Percentiles rank a stretch among this genome's conserved stretches.
phyloP scores from a whole-genome alignment of 1,140 invertebrate genomes.

The Hylyphantes graminicola region DNA sequence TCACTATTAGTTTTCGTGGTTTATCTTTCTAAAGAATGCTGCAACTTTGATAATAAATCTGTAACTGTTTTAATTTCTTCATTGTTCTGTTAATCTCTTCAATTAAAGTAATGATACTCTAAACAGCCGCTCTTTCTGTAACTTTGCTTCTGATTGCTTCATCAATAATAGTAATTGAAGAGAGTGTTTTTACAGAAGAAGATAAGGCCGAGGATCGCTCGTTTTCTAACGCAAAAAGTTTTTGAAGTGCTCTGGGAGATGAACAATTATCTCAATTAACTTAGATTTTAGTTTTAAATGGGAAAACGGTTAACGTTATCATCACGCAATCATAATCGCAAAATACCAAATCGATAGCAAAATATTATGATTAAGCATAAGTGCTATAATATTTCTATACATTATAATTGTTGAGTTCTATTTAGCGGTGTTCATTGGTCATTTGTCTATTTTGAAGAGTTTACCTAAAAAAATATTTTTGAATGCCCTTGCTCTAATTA shows the following conservation, averaged over 20 bases:
- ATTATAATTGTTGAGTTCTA: neutral
- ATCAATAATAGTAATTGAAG: slow-evolving; percentile 48
- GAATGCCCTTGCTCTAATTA: too few relatives aligned
- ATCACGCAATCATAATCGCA: too few relatives aligned
- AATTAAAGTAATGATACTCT: slow-evolving; percentile 55
- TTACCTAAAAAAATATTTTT: too few relatives aligned
- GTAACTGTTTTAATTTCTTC: slow-evolving; percentile 57
- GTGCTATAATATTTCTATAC: neutral
- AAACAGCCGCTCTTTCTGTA: slow-evolving; percentile 33
- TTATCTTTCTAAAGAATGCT: neutral
- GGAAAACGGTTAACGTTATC: too few relatives aligned
- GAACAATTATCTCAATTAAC: slow-evolving; percentile 33
- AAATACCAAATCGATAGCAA: neutral
- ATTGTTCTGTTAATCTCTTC: slow-evolving; percentile 44
- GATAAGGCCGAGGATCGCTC: neutral
- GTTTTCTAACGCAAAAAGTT: slow-evolving; percentile 12
- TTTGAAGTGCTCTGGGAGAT: slow-evolving; percentile 12
- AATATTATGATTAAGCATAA: neutral
- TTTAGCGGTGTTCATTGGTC: neutral
- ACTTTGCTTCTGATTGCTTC: slow-evolving; percentile 35
- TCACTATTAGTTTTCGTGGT: neutral
- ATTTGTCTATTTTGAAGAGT: too few relatives aligned
- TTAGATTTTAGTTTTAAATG: neutral
- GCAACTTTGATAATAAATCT: slow-evolving; percentile 45
- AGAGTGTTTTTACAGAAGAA: neutral